Evolutionary conservation across 2,888 invertebrate species (phyloP).

Genomic region (Molorchus minor): DNA sequence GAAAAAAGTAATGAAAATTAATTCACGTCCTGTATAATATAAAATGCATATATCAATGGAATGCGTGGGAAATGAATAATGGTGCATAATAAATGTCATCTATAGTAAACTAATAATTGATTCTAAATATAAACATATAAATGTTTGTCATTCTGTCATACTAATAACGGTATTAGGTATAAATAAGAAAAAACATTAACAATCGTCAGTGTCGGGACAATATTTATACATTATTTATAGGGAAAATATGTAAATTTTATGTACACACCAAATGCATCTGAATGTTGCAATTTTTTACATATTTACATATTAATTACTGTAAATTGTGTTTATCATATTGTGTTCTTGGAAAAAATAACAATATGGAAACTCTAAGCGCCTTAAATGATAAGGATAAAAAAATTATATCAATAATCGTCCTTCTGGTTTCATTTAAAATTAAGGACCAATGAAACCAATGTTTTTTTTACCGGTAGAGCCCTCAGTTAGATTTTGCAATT

Average conservation of each 20-base stretch:
- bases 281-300: too few relatives aligned
- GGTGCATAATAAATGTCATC: conserved; percentile 10
- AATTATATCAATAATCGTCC: too few relatives aligned
- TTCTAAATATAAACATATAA: conserved; percentile 15
- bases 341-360: too few relatives aligned
- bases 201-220: neutral
- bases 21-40: neutral
- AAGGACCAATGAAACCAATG: too few relatives aligned
- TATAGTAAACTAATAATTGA: conserved; percentile 5
- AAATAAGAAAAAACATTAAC: conserved; percentile 15
- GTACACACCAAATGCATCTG: neutral
- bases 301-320: too few relatives aligned
- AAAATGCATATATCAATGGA: neutral
- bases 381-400: too few relatives aligned
- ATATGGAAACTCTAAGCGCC: too few relatives aligned
- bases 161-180: conserved; percentile 15
- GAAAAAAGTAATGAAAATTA: conserved; percentile 33
- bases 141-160: conserved; percentile 13
- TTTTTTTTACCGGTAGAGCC: too few relatives aligned
- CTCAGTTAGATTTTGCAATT: too few relatives aligned
- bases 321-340: too few relatives aligned
- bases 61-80: conserved; percentile 11
- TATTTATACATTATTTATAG: conserved; percentile 8
- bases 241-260: conserved; percentile 8
- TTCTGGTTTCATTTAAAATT: too few relatives aligned